Evolutionary conservation across 2,888 invertebrate species (phyloP).

Genomic region (Himalopsyche tibetana): DNA sequence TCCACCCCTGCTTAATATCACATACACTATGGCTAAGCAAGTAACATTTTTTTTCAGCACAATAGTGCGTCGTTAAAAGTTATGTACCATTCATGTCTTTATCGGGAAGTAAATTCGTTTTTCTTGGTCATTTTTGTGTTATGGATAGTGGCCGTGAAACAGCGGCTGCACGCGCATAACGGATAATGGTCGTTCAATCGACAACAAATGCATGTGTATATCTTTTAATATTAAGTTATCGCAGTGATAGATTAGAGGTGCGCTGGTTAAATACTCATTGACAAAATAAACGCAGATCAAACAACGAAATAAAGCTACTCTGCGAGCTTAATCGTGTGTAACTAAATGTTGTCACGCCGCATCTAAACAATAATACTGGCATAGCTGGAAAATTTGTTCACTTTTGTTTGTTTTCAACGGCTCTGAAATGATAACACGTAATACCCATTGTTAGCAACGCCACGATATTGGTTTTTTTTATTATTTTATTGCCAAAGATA

Average conservation of each 20-base stretch:
- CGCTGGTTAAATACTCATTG: neutral
- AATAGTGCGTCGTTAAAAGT: too few species aligned
- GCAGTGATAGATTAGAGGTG: neutral
- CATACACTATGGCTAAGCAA: too few species aligned
- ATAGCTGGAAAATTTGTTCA: conserved; percentile 39
- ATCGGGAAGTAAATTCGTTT: too few species aligned
- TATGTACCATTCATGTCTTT: too few species aligned
- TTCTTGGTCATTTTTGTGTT: too few species aligned
- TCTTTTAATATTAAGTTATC: neutral
- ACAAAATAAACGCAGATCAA: conserved; percentile 13
- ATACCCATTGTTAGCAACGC: neutral
- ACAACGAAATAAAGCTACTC: conserved; percentile 41
- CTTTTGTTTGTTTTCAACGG: conserved; percentile 48
- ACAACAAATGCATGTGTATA: too few species aligned
- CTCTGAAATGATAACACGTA: conserved; percentile 23
- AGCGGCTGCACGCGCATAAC: too few species aligned
- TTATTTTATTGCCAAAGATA: neutral
- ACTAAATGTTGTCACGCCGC: conserved; percentile 57
- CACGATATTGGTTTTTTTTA: conserved; percentile 18
- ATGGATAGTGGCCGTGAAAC: too few species aligned
- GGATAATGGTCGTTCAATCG: too few species aligned
- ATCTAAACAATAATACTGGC: conserved; percentile 53
- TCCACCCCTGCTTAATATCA: too few species aligned
- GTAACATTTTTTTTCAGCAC: too few species aligned
- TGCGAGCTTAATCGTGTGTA: conserved; percentile 59